Conservation (phyloP, 2,113 vertebrate species). For the Peromyscus californicus region DNA sequence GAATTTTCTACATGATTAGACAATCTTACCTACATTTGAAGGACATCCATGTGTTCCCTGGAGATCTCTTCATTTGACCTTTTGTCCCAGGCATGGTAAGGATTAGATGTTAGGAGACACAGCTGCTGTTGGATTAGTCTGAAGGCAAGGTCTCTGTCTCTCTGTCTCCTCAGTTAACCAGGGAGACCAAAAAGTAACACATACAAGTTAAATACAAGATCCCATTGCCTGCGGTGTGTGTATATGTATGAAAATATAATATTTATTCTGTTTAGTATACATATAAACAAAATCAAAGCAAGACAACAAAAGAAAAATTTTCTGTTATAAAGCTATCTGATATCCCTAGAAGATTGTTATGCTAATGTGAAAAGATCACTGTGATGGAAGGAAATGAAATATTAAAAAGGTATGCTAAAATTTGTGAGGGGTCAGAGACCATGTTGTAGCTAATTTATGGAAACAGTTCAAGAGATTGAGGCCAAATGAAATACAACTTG, state of each 20-base stretch:
- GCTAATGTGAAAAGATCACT: not conserved
- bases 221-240: not conserved
- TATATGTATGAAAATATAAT: not conserved
- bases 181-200: not conserved
- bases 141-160: not conserved
- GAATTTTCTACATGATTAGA: conserved; percentile 34
- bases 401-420: conserved; percentile 31
- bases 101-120: not conserved
- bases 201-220: not conserved
- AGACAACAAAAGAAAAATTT: conserved; percentile 3
- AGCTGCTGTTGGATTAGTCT: not conserved
- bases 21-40: not conserved
- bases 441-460: conserved; percentile 49
- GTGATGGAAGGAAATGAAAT: conserved; percentile 59
- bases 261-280: not conserved
- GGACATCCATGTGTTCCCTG: not conserved
- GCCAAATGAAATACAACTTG: conserved; percentile 26
- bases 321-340: conserved; percentile 3
- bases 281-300: not conserved
- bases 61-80: not conserved
- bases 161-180: not conserved
- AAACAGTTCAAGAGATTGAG: conserved; percentile 41
- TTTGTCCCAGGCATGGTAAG: not conserved
- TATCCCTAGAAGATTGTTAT: conserved; percentile 35
- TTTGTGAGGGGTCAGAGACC: not conserved